A percentile compares a stretch with the other conserved stretches of the same genome.
Evolutionary conservation across 2,797 vertebrate species (phyloP).

Genomic region (Lophius americanus): DNA sequence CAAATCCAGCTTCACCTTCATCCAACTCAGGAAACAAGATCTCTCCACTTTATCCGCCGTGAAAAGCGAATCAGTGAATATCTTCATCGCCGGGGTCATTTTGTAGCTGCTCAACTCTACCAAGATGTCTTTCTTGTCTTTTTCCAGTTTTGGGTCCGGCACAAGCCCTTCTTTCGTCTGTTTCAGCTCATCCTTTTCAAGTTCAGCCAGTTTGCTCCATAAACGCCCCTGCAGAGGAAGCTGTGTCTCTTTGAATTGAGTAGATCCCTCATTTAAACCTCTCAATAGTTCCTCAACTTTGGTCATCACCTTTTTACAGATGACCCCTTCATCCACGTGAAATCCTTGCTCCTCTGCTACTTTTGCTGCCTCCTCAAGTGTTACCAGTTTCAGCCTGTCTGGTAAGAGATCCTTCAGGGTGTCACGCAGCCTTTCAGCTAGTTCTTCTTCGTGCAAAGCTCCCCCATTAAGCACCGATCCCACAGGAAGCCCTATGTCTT

Average conservation of each 20-base stretch:
- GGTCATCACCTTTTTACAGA: slow-evolving; percentile 75
- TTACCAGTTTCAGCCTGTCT: slow-evolving; percentile 59
- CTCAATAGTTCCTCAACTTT: slow-evolving; percentile 68
- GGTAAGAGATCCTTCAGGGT: slow-evolving; percentile 61
- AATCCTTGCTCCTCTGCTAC: slow-evolving; percentile 72
- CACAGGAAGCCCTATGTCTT: slow-evolving; percentile 55
- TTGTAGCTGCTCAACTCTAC: slow-evolving; percentile 69
- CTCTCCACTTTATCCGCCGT: slow-evolving; percentile 68
- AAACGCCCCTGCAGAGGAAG: slow-evolving; percentile 81
- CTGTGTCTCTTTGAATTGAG: slow-evolving; percentile 72
- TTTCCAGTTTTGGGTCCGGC: slow-evolving; percentile 45
- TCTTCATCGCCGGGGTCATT: slow-evolving; percentile 75
- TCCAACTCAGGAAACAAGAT: slow-evolving; percentile 84
- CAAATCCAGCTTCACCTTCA: slow-evolving; percentile 79
- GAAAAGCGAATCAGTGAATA: slow-evolving; percentile 78
- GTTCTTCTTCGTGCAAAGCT: slow-evolving; percentile 54
- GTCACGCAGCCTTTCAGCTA: slow-evolving; percentile 60
- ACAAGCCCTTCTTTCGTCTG: slow-evolving; percentile 47
- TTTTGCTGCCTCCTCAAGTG: slow-evolving; percentile 76
- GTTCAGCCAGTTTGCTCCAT: slow-evolving; percentile 71
- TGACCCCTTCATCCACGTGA: slow-evolving; percentile 79
- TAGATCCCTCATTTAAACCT: slow-evolving; percentile 67
- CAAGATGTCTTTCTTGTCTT: slow-evolving; percentile 64
- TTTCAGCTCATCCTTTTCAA: slow-evolving; percentile 80
- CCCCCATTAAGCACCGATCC: slow-evolving; percentile 59